phyloP scores from a whole-genome alignment of 2,888 invertebrate species.

The Aromia moschata region DNA sequence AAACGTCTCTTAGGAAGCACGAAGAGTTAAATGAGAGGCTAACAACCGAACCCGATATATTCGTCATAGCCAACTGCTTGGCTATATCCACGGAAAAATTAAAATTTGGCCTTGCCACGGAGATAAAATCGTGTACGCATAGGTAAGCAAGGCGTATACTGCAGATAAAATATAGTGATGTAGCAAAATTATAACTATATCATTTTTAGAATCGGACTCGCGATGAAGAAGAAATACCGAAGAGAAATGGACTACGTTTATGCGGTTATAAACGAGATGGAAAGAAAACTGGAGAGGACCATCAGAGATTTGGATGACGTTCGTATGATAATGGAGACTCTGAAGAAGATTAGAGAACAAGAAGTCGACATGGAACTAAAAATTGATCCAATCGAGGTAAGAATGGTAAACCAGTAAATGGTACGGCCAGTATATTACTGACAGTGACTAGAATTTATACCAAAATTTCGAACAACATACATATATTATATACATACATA shows the following conservation, averaged over 20 bases:
- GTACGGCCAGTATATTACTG: no score
- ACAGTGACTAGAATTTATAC: no score
- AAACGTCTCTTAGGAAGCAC: conserved; percentile 76
- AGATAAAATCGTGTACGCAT: conserved; percentile 75
- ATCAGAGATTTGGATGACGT: conserved; percentile 95
- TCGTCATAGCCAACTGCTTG: conserved; percentile 75
- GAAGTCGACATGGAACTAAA: conserved; percentile 95
- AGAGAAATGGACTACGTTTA: conserved; percentile 94
- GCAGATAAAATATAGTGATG: no score
- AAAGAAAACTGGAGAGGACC: conserved; percentile 85
- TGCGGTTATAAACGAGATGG: conserved; percentile 91
- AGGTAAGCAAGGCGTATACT: conserved; percentile 51
- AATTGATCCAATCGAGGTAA: conserved; percentile 91
- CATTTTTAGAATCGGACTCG: conserved; percentile 74
- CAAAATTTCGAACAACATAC: no score
- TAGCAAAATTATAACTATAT: no score
- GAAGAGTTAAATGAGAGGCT: conserved; percentile 80
- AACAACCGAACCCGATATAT: conserved; percentile 76
- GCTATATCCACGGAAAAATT: conserved; percentile 84
- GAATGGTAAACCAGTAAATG: no score
- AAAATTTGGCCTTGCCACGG: conserved; percentile 84
- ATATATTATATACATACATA: no score
- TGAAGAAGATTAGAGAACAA: conserved; percentile 92
- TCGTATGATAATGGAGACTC: conserved; percentile 90
- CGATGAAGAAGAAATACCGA: conserved; percentile 88